Base-by-base conservation (phyloP, 1,140 invertebrate genomes). In the Procambarus virginalis region DNA sequence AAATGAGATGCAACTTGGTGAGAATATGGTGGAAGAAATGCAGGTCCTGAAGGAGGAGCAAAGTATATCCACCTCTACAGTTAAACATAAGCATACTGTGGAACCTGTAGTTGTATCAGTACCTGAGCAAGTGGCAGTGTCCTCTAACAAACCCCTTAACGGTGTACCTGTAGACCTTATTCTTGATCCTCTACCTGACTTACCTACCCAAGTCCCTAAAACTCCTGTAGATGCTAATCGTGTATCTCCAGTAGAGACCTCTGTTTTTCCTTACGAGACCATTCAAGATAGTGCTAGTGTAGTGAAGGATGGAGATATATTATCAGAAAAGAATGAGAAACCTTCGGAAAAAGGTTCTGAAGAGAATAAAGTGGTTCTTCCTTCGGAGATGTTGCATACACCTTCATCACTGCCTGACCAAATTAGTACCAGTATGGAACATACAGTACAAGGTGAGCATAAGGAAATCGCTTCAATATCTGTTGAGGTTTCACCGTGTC, bases 91-190 rank as follows among this genome's bases (percentile, higher is more conserved):
- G 45, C 81, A 48, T 89, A 46, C 81, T 70, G 55, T 68, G 60
- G 68, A 80, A 75, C 89, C 83, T 85, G 89, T 90, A 75, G 89
- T n/a, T 51, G 81, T 85, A 90, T 85, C 89, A 85, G 89, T 85
- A 85, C 83, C 89, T 90, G 89, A 85, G 89, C 82, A 90, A 80
- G 89, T 90, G 89, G 89, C 89, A 81, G 77, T 34, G 9, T 60
- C 77, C 83, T 90, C 64, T 81, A 85, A 85, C 60, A 34, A 90
- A 9, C 22, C 45, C 60, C 78, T 68, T 86, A 80, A 86, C 73
- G 77, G 45, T 51, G 49, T 49, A 55, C 68, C 78, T 85, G 34
- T 60, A 81, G 34, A 68, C 76, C 78, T 51, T 73, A 17, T 75
- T 82, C n/a, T 22, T 73, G 46, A 70, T 60, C 58, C 83, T 70